These are phyloP conservation scores for Leptoteleia sp. DNA, from an alignment of 1,140 invertebrate species.

Conservation along the genomic window DNA sequence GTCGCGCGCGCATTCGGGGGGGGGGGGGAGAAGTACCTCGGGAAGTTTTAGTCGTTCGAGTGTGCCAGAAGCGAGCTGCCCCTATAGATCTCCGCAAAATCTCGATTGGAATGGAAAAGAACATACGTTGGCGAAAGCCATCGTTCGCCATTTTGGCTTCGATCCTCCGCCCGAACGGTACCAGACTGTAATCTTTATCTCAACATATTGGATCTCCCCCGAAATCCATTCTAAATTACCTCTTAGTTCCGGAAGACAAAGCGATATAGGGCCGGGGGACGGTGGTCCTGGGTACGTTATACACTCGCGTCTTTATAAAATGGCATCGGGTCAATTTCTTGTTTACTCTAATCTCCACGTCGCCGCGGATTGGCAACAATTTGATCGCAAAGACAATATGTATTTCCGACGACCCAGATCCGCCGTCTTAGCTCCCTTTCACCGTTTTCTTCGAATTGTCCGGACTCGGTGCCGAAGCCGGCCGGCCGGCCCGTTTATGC, in stretches of 20 bases:
- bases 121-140: constrained; percentile 61
- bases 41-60: constrained; percentile 40
- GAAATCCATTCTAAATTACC: constrained; percentile 62
- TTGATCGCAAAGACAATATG: too few species aligned
- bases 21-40: constrained; percentile 23
- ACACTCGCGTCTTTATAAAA: too few species aligned
- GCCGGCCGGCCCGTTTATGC: too few species aligned
- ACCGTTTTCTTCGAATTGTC: too few species aligned
- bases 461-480: too few species aligned
- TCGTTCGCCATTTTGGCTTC: constrained; percentile 63
- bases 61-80: constrained; percentile 34
- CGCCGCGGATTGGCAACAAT: too few species aligned
- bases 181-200: constrained; percentile 61
- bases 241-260: constrained; percentile 56
- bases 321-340: too few species aligned
- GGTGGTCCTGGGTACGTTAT: too few species aligned
- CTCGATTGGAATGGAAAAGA: constrained; percentile 62
- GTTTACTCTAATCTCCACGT: too few species aligned
- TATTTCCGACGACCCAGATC: too few species aligned
- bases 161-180: constrained; percentile 41
- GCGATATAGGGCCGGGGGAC: too few species aligned
- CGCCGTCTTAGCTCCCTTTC: too few species aligned
- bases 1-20: constrained; percentile 48
- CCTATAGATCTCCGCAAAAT: constrained; percentile 57
- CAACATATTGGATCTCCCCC: constrained; percentile 56